These are phyloP conservation scores for Brachyptera risi DNA, from an alignment of 2,888 invertebrate species.

Conservation along the genomic window DNA sequence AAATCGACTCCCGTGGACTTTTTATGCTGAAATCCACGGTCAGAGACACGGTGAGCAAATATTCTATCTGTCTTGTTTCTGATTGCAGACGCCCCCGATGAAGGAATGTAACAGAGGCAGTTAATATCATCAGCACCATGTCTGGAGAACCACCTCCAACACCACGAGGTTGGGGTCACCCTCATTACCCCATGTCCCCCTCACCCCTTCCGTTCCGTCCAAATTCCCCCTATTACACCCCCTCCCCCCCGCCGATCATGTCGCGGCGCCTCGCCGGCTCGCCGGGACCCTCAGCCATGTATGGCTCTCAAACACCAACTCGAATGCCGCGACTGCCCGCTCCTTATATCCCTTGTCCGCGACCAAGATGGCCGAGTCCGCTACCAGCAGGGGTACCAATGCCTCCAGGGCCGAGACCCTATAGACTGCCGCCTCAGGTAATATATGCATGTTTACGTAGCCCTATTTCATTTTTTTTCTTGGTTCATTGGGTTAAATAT, in stretches of 20 bases:
- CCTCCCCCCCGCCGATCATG: slow-evolving; percentile 58
- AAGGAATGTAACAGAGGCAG: not conserved
- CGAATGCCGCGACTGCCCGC: slow-evolving; percentile 37
- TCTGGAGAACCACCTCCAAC: slow-evolving; percentile 32
- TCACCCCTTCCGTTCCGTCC: slow-evolving; percentile 62
- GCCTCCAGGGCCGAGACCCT: slow-evolving; percentile 47
- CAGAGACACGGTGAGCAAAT: too few relatives aligned
- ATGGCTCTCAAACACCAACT: slow-evolving; percentile 40
- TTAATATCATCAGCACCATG: slow-evolving; percentile 10
- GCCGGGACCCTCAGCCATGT: slow-evolving; percentile 30
- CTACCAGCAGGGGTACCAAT: slow-evolving; percentile 47
- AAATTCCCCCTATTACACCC: slow-evolving; percentile 66
- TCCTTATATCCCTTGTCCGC: slow-evolving; percentile 58
- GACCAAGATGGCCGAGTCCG: slow-evolving; percentile 61
- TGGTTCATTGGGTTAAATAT: too few relatives aligned
- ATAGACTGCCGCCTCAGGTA: slow-evolving; percentile 42
- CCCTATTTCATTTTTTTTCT: too few relatives aligned
- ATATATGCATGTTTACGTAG: too few relatives aligned
- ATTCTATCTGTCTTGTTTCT: too few relatives aligned
- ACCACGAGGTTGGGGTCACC: slow-evolving; percentile 28
- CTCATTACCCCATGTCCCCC: slow-evolving; percentile 35
- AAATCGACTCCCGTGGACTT: too few relatives aligned
- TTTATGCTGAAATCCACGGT: too few relatives aligned
- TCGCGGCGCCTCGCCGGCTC: slow-evolving; percentile 46
- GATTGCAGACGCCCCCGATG: not conserved